These are phyloP conservation scores for Drosophila mimetica DNA, from an alignment of 2,888 invertebrate species.

Conservation along the genomic window DNA sequence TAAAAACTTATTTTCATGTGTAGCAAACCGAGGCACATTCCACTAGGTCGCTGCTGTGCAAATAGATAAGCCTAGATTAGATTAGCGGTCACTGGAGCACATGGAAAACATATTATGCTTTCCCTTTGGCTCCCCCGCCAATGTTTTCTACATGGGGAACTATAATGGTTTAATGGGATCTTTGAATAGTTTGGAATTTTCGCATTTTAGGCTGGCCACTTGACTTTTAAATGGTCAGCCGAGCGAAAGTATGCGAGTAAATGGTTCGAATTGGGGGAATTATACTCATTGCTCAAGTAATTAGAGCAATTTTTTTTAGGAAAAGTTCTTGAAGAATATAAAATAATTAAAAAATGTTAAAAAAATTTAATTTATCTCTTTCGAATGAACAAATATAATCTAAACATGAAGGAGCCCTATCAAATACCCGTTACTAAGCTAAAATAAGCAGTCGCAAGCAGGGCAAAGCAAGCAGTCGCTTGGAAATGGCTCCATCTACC, in stretches of 20 bases:
- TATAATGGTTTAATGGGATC: constrained; percentile 31
- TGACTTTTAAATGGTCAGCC: constrained; percentile 23
- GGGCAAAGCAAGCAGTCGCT: too few relatives aligned
- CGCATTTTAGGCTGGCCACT: constrained; percentile 24
- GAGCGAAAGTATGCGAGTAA: neutral
- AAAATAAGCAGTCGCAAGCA: too few relatives aligned
- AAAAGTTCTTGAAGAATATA: neutral
- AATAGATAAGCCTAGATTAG: constrained; percentile 71
- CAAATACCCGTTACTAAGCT: too few relatives aligned
- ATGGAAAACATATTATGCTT: constrained; percentile 31
- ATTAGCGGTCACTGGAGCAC: constrained; percentile 51
- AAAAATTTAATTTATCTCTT: too few relatives aligned
- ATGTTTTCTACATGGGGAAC: constrained; percentile 6
- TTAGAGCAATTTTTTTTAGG: neutral
- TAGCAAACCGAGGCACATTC: constrained; percentile 51
- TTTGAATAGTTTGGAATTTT: constrained; percentile 18
- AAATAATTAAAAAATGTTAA: too few relatives aligned
- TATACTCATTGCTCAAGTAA: constrained; percentile 3
- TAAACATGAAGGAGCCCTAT: too few relatives aligned
- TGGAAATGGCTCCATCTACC: too few relatives aligned
- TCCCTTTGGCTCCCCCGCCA: neutral
- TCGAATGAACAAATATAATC: too few relatives aligned
- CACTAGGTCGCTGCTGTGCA: constrained; percentile 43
- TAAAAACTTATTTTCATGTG: constrained; percentile 33
- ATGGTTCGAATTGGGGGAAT: neutral